Conservation (phyloP, 2,888 invertebrate genomes). For the Ferdinandea cuprea region DNA sequence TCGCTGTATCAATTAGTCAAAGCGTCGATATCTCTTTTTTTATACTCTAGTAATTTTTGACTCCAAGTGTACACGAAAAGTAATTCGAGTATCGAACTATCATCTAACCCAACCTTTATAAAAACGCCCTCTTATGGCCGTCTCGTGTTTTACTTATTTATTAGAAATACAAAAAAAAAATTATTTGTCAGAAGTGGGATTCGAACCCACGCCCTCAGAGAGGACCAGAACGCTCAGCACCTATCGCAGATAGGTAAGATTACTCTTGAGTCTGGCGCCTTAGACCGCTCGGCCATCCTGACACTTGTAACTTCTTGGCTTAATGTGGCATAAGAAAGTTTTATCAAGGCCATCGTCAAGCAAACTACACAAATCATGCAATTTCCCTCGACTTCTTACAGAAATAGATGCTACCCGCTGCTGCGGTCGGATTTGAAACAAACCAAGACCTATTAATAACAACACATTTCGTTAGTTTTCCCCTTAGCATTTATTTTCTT, state of each 20-base stretch:
- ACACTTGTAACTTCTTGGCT: conserved; percentile 25
- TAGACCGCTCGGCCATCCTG: conserved; percentile 79
- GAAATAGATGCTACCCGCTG: neutral
- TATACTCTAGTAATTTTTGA: no score
- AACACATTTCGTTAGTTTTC: neutral
- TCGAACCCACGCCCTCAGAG: conserved; percentile 74
- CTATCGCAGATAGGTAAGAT: conserved; percentile 27
- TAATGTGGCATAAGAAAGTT: neutral
- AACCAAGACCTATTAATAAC: neutral
- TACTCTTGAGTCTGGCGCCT: conserved; percentile 79
- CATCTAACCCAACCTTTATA: neutral
- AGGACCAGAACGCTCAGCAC: conserved; percentile 71
- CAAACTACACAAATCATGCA: no score
- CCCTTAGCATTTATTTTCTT: conserved; percentile 8
- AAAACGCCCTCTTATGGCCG: neutral
- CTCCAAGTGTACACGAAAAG: no score
- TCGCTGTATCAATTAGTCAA: no score
- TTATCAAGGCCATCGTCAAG: neutral
- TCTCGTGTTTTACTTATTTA: no score
- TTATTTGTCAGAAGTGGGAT: conserved; percentile 71
- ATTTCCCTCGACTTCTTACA: no score
- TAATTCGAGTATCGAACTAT: neutral
- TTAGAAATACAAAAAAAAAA: conserved; percentile 9
- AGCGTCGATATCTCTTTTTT: no score
- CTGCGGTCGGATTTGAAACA: no score